phyloP scores from a whole-genome alignment of 92 coral and sea anemone genomes.

The Parazoanthus atlanticus region DNA sequence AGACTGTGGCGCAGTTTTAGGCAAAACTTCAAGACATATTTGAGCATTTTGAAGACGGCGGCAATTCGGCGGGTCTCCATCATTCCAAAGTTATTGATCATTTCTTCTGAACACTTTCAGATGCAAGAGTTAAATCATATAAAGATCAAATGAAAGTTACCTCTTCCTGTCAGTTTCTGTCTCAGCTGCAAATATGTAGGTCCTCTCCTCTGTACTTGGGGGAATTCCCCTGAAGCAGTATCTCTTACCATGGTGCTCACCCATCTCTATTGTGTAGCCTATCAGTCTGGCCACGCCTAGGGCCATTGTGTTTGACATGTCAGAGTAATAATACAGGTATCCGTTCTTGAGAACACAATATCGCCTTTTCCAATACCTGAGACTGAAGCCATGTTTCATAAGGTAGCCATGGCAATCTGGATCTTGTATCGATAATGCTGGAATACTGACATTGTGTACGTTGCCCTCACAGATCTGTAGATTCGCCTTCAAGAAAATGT shows the following conservation, averaged over 20 bases:
- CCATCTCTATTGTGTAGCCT: slow-evolving; percentile 65
- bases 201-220: slow-evolving; percentile 65
- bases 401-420: slow-evolving; percentile 99
- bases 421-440: slow-evolving; percentile 94
- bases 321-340: slow-evolving; percentile 92
- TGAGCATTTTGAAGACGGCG: too few relatives aligned
- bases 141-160: slow-evolving; percentile 34
- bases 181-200: slow-evolving; percentile 83
- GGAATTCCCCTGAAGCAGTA: slow-evolving; percentile 76
- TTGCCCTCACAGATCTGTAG: slow-evolving; percentile 83
- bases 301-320: slow-evolving; percentile 94
- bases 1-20: too few relatives aligned
- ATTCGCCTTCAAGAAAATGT: slow-evolving; percentile 52
- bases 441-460: slow-evolving; percentile 97
- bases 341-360: slow-evolving; percentile 98
- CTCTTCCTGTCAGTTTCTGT: slow-evolving; percentile 89
- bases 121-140: not conserved
- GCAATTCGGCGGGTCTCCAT: too few relatives aligned
- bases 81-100: too few relatives aligned
- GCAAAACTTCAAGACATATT: too few relatives aligned
- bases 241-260: slow-evolving; percentile 71
- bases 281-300: slow-evolving; percentile 93
- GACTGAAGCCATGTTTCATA: slow-evolving; percentile 75
- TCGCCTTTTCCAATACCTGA: slow-evolving; percentile 86
- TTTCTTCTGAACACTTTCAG: not conserved